Evolutionary conservation across 64 coral and sea anemone species (phyloP).

Genomic region (Catalaphyllia jardinei): DNA sequence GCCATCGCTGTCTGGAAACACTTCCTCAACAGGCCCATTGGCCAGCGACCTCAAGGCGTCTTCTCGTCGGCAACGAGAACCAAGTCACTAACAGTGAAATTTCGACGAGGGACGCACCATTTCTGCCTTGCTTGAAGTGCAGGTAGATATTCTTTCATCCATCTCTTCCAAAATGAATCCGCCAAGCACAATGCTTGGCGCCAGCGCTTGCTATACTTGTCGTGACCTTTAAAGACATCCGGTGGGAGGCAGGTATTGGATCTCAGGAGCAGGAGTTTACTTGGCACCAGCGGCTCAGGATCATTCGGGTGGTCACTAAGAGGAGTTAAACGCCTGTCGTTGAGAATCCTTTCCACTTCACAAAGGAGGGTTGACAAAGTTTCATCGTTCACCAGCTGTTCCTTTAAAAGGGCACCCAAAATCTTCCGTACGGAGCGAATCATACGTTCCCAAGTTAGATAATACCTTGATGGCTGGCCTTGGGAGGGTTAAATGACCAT

Average conservation of each 20-base stretch:
- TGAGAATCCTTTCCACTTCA: neutral
- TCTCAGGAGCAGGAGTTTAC: neutral
- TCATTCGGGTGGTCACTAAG: neutral
- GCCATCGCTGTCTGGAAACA: constrained; percentile 16
- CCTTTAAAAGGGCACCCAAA: constrained; percentile 25
- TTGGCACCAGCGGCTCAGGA: neutral
- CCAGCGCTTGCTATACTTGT: no score
- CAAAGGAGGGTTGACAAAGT: constrained; percentile 19
- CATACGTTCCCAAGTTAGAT: constrained; percentile 31
- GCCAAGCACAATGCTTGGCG: no score
- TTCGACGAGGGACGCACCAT: neutral
- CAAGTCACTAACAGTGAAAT: constrained; percentile 11
- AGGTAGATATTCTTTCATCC: no score
- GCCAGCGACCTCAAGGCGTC: neutral
- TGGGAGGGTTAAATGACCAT: constrained; percentile 26
- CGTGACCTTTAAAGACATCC: no score
- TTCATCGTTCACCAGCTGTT: constrained; percentile 19
- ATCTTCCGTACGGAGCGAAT: constrained; percentile 21
- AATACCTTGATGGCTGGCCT: constrained; percentile 8
- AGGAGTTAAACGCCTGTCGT: neutral
- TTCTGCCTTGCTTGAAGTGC: no score
- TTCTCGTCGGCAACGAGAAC: constrained; percentile 10
- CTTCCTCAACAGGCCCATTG: neutral
- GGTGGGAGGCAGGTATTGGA: neutral
- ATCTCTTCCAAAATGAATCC: no score